phyloP scores from a whole-genome alignment of 1,140 invertebrate species.

The Ditylenchus dipsaci region DNA sequence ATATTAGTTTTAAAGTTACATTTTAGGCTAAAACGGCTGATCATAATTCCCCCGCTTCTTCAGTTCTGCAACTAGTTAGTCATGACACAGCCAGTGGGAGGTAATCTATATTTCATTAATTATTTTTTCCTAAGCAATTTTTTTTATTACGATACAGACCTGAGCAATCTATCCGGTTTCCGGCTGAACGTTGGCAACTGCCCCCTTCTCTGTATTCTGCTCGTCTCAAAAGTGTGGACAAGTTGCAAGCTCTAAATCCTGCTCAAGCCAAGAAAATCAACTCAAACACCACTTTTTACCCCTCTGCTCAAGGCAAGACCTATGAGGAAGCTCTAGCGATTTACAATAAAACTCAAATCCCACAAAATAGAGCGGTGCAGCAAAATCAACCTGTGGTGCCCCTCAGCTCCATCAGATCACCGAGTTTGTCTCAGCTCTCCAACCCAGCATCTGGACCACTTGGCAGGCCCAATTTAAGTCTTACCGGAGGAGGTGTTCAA shows the following conservation, averaged over 20 bases:
- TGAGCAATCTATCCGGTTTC: conserved; percentile 15
- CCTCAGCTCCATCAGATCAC: too few relatives aligned
- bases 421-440: neutral
- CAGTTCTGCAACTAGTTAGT: neutral
- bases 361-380: too few relatives aligned
- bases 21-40: neutral
- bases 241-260: neutral
- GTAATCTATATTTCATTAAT: neutral
- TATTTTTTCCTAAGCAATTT: too few relatives aligned
- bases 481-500: neutral
- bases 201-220: conserved; percentile 25
- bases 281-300: neutral
- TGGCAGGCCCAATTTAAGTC: neutral
- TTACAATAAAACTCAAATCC: neutral
- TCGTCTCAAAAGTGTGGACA: conserved; percentile 1
- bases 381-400: too few relatives aligned
- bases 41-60: neutral
- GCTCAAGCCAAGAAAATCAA: neutral
- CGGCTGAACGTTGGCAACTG: conserved; percentile 38
- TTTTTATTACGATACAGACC: neutral
- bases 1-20: too few relatives aligned
- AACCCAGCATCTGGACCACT: neutral
- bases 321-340: neutral
- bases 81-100: neutral
- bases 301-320: neutral